phyloP scores from a whole-genome alignment of 2,113 vertebrate genomes.

The Silurus meridionalis region DNA sequence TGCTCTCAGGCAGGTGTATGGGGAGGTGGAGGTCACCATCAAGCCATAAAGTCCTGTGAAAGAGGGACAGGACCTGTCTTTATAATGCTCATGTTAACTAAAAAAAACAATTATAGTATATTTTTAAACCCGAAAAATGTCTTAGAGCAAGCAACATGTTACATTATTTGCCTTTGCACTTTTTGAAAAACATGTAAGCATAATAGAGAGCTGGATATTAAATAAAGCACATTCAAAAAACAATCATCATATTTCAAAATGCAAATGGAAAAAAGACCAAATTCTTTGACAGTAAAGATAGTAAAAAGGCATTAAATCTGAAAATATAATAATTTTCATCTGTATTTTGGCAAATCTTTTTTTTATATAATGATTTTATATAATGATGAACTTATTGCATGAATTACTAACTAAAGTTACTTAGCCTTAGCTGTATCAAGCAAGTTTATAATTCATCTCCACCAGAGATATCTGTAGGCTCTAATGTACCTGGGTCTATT shows the following conservation, averaged over 20 bases:
- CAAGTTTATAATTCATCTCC: no score
- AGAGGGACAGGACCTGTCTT: background rate
- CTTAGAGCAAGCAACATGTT: background rate
- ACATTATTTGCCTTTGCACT: background rate
- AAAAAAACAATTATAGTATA: background rate
- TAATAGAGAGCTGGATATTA: background rate
- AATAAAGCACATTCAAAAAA: background rate
- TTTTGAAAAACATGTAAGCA: background rate
- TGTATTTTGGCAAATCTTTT: no score
- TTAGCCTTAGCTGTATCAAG: no score
- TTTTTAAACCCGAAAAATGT: background rate
- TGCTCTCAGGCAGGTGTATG: conserved; percentile 84
- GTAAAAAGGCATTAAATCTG: background rate
- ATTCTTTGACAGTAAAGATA: background rate
- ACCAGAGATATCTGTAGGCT: no score
- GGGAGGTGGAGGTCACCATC: conserved; percentile 71
- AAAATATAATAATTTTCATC: background rate
- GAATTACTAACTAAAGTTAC: no score
- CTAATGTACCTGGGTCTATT: no score
- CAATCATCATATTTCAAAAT: background rate
- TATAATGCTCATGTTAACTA: background rate
- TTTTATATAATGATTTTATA: no score
- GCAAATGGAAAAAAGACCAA: background rate
- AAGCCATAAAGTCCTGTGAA: conserved; percentile 41
- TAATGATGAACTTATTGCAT: no score